Evolutionary conservation across 1,140 invertebrate genomes (phyloP).

Genomic region (Triops longicaudatus): DNA sequence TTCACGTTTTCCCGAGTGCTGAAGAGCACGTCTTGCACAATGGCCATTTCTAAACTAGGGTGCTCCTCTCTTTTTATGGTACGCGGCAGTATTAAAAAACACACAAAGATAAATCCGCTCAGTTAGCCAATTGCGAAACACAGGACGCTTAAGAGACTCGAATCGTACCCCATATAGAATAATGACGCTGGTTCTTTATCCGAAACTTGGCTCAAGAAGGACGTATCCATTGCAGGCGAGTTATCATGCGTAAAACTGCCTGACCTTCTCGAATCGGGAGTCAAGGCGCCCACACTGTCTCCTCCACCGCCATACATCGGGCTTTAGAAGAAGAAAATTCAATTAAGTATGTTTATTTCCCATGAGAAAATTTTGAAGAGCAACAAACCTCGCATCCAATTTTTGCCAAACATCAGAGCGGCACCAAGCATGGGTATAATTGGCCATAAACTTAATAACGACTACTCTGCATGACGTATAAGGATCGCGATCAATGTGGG

Average conservation of each 20-base stretch:
- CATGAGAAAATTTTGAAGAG: not conserved
- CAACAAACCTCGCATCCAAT: not conserved
- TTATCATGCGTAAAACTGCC: conserved; percentile 18
- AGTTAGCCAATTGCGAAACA: no score
- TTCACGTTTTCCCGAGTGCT: conserved; percentile 84
- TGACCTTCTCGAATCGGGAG: not conserved
- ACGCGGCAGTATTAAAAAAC: no score
- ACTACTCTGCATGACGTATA: conserved; percentile 57
- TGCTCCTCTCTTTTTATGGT: conserved; percentile 37
- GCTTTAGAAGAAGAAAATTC: not conserved
- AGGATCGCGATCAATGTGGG: conserved; percentile 36
- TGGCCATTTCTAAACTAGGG: conserved; percentile 43
- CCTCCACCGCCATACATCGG: not conserved
- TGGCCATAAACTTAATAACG: conserved; percentile 80
- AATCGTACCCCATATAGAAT: not conserved
- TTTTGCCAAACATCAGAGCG: conserved; percentile 21
- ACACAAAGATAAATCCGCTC: no score
- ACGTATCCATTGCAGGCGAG: conserved; percentile 23
- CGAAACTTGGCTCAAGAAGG: conserved; percentile 26
- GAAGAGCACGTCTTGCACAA: conserved; percentile 81
- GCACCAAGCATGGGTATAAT: conserved; percentile 57
- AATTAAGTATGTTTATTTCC: not conserved
- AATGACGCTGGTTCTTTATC: conserved; percentile 23
- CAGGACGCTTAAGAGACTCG: not conserved
- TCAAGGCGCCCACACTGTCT: not conserved